These are phyloP conservation scores for Centruroides vittatus DNA, from an alignment of 1,140 invertebrate species.

Conservation along the genomic window DNA sequence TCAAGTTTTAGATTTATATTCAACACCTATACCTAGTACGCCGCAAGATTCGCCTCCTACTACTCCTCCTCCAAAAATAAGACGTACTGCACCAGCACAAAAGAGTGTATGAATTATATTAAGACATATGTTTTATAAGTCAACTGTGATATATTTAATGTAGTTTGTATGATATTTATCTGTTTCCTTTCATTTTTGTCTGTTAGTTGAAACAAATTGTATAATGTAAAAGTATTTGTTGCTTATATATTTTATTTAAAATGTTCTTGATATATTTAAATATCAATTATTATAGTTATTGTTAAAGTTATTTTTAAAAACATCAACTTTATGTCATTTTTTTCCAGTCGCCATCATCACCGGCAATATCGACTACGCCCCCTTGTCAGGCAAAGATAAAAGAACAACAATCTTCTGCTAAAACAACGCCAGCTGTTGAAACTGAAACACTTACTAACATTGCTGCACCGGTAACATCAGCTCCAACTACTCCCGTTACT, in stretches of 20 bases:
- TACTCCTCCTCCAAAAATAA: background rate
- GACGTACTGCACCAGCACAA: background rate
- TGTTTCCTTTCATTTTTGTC: too few relatives aligned
- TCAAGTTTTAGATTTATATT: conserved; percentile 78
- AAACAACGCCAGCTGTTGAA: background rate
- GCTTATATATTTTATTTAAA: too few relatives aligned
- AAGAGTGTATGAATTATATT: background rate
- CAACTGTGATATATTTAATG: background rate
- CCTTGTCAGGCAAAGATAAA: background rate
- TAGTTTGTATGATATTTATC: too few relatives aligned
- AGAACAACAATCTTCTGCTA: background rate
- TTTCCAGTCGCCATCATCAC: background rate
- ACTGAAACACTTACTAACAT: background rate
- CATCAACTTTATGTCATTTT: background rate
- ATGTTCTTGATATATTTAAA: too few relatives aligned
- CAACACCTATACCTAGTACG: conserved; percentile 13
- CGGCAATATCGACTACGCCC: background rate
- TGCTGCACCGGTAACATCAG: too few relatives aligned
- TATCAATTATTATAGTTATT: too few relatives aligned
- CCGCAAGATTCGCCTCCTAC: conserved; percentile 17
- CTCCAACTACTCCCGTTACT: background rate
- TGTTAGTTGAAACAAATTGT: too few relatives aligned
- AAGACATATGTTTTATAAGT: background rate
- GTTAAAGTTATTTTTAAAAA: background rate
- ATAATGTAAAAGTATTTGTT: too few relatives aligned